These are phyloP conservation scores for Gadopsis bispinosus DNA, from an alignment of 2,797 vertebrate species.

Conservation along the genomic window DNA sequence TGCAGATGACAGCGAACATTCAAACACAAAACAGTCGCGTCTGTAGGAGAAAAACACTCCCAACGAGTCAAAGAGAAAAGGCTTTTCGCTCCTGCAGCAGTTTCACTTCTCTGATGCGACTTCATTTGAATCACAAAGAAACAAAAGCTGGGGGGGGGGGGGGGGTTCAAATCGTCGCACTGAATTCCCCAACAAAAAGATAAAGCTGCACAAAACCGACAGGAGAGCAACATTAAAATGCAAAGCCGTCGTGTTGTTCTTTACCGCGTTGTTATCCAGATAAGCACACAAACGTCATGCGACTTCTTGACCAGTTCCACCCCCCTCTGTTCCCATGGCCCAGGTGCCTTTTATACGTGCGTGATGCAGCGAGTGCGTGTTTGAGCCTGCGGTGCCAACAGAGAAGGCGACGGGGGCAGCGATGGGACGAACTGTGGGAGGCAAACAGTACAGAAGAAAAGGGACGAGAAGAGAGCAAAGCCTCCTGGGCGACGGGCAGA, in stretches of 20 bases:
- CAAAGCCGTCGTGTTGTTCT: constrained; percentile 35
- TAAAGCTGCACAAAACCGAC: constrained; percentile 15
- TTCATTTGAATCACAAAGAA: constrained; percentile 79
- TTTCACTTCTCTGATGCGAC: constrained; percentile 51
- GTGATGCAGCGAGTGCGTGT: constrained; percentile 36
- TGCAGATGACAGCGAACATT: constrained; percentile 48
- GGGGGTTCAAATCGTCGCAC: constrained; percentile 28
- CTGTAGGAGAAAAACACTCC: constrained; percentile 29
- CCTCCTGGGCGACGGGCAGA: constrained; percentile 26
- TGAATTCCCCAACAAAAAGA: constrained; percentile 33
- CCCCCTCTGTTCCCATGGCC: constrained; percentile 62
- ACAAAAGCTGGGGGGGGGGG: constrained; percentile 49
- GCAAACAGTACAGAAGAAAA: constrained; percentile 47
- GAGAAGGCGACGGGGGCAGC: constrained; percentile 53
- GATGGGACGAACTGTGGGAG: constrained; percentile 49
- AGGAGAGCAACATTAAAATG: constrained; percentile 44
- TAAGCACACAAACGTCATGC: constrained; percentile 26
- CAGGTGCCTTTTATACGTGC: constrained; percentile 9
- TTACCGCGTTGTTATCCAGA: constrained; percentile 27
- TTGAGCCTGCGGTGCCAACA: constrained; percentile 70
- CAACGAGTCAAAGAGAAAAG: constrained; percentile 17
- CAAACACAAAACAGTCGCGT: constrained; percentile 49
- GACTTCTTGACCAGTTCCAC: constrained; percentile 48
- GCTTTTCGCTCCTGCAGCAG: constrained; percentile 43
- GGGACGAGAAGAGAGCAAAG: constrained; percentile 26